Evolutionary conservation across 2,113 vertebrate genomes (phyloP).

Genomic region (Kryptolebias marmoratus): DNA sequence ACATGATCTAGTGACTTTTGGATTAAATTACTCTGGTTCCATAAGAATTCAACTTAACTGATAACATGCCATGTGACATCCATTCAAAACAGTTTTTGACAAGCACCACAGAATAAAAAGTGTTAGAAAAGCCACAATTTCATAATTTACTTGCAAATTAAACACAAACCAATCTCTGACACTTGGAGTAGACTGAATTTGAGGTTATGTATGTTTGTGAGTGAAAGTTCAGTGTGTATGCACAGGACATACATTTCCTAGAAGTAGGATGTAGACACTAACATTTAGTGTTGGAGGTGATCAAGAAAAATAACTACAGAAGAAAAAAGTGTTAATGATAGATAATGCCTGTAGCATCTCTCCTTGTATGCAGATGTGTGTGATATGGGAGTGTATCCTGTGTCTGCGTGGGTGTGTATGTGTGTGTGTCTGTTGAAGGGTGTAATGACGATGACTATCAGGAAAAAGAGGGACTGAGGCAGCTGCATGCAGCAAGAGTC

Average conservation of each 20-base stretch:
- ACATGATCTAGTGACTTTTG: too few relatives aligned
- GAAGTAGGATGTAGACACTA: slow-evolving; percentile 68
- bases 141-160: slow-evolving; percentile 14
- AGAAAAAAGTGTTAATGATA: slow-evolving; percentile 72
- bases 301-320: slow-evolving; percentile 75
- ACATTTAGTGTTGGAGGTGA: slow-evolving; percentile 61
- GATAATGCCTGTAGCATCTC: slow-evolving; percentile 66
- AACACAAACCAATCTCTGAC: slow-evolving; percentile 24
- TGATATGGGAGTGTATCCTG: slow-evolving; percentile 3
- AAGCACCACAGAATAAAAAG: background rate
- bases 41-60: too few relatives aligned
- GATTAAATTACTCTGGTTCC: too few relatives aligned
- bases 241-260: slow-evolving; percentile 66
- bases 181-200: background rate
- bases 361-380: slow-evolving; percentile 40
- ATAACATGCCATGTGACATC: too few relatives aligned
- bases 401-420: background rate
- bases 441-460: slow-evolving; percentile 67
- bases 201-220: slow-evolving; percentile 39
- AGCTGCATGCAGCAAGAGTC: slow-evolving; percentile 45
- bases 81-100: too few relatives aligned
- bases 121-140: slow-evolving; percentile 2
- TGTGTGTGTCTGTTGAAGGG: slow-evolving; percentile 42
- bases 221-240: slow-evolving; percentile 40
- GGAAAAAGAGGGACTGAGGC: slow-evolving; percentile 36